A percentile compares a stretch with the other conserved stretches of the same genome.
These are phyloP conservation scores for Tapera naevia DNA, from an alignment of 2,797 vertebrate genomes.

Conservation along the genomic window DNA sequence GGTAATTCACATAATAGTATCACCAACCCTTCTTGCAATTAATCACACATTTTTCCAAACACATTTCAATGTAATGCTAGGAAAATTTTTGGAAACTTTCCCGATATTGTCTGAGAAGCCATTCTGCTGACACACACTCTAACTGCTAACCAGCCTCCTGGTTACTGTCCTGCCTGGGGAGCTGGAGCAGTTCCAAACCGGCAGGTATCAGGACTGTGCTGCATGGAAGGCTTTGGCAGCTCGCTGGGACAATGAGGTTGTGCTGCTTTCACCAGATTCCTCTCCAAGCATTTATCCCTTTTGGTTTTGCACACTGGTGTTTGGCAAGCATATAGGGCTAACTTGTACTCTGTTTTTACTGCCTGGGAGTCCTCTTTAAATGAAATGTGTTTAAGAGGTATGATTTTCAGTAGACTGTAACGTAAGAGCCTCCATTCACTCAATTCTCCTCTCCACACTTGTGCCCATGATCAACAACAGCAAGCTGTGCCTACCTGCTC, in stretches of 20 bases:
- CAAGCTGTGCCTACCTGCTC: neutral
- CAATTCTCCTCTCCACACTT: neutral
- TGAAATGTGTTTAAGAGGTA: neutral
- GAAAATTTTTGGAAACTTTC: neutral
- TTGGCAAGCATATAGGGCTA: neutral
- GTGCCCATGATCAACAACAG: neutral
- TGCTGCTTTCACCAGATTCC: accelerated
- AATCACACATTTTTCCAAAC: neutral
- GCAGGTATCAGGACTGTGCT: accelerated
- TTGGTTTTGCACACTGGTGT: neutral
- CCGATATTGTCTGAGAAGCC: neutral
- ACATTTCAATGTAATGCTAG: neutral
- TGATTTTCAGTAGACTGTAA: neutral
- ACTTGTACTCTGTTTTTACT: neutral
- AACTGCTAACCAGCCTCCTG: neutral
- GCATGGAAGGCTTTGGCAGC: accelerated
- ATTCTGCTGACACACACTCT: neutral
- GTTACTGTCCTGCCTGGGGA: neutral
- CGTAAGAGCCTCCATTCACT: neutral
- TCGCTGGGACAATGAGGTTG: accelerated
- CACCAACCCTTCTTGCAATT: neutral
- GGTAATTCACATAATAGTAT: neutral
- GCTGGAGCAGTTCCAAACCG: accelerated
- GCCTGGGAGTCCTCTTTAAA: neutral
- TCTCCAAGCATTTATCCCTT: neutral